A percentile compares a stretch with the other conserved stretches of the same genome.
Conservation (phyloP, 2,888 invertebrate genomes). For the Synergus japonicus region DNA sequence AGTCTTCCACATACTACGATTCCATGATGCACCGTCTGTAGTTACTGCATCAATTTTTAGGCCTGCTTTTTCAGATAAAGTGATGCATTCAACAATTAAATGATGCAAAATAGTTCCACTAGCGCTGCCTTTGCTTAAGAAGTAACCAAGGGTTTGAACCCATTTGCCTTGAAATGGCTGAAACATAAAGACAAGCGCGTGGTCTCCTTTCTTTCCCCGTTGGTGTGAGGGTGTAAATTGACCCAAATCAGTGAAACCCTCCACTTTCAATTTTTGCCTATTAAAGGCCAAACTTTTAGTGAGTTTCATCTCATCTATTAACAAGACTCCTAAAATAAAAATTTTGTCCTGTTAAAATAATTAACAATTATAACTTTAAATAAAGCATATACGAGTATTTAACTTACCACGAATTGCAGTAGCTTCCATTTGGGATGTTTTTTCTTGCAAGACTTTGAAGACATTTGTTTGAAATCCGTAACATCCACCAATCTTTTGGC, state of each 20-base stretch:
- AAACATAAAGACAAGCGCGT: conserved; percentile 46
- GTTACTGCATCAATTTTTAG: conserved; percentile 47
- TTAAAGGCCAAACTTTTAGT: conserved; percentile 42
- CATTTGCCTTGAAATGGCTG: conserved; percentile 46
- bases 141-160: conserved; percentile 35
- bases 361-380: neutral
- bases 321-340: neutral
- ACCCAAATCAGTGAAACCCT: conserved; percentile 41
- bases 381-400: neutral
- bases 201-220: conserved; percentile 41
- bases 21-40: conserved; percentile 49
- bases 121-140: neutral
- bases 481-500: conserved; percentile 38
- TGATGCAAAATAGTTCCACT: conserved; percentile 6
- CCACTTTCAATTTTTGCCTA: conserved; percentile 26
- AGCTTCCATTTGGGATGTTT: conserved; percentile 37
- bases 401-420: conserved; percentile 41
- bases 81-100: neutral
- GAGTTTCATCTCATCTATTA: conserved; percentile 45
- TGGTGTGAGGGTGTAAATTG: conserved; percentile 41
- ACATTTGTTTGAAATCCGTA: conserved; percentile 44
- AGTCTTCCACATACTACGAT: conserved; percentile 47
- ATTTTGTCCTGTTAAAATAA: neutral
- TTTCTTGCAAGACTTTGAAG: conserved; percentile 42
- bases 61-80: conserved; percentile 39